Evolutionary conservation across 2,888 invertebrate genomes (phyloP).

Genomic region (Eumacrocentrus americanus): DNA sequence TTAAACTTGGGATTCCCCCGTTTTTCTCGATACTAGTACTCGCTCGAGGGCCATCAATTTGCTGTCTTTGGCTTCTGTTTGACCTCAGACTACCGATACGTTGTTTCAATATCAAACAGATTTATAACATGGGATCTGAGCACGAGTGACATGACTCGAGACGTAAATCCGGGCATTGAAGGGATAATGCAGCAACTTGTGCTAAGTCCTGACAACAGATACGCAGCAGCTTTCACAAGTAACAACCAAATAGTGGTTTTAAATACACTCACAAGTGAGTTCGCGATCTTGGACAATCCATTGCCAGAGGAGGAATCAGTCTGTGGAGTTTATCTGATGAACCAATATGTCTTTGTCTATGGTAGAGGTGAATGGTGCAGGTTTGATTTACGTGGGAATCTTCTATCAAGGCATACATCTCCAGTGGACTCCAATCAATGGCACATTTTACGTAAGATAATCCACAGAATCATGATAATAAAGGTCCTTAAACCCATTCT

Average conservation of each 20-base stretch:
- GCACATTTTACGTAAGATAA: conserved; percentile 74
- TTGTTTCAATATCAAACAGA: conserved; percentile 94
- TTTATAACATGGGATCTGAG: conserved; percentile 97
- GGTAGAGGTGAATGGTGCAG: conserved; percentile 78
- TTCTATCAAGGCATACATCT: conserved; percentile 67
- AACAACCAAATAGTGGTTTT: conserved; percentile 90
- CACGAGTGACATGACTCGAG: conserved; percentile 92
- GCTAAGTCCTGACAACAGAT: conserved; percentile 93
- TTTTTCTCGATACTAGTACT: conserved; percentile 71
- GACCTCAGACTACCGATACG: conserved; percentile 88
- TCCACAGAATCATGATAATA: neutral
- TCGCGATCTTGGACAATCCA: conserved; percentile 84
- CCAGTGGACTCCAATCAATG: conserved; percentile 69
- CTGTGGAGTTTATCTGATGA: conserved; percentile 70
- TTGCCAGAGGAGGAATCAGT: conserved; percentile 72
- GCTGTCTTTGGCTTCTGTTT: conserved; percentile 92
- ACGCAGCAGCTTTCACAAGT: conserved; percentile 94
- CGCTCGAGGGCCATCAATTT: conserved; percentile 97
- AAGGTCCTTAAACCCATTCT: neutral
- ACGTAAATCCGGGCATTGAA: conserved; percentile 90
- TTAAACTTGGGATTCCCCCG: too few species aligned
- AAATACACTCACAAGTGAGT: conserved; percentile 94
- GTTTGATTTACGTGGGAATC: conserved; percentile 79
- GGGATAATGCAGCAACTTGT: conserved; percentile 96
- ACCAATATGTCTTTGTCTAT: conserved; percentile 78